A percentile compares a stretch with the other conserved stretches of the same genome.
phyloP scores from a whole-genome alignment of 2,888 invertebrate genomes.

The Scaptomyza polygonia region DNA sequence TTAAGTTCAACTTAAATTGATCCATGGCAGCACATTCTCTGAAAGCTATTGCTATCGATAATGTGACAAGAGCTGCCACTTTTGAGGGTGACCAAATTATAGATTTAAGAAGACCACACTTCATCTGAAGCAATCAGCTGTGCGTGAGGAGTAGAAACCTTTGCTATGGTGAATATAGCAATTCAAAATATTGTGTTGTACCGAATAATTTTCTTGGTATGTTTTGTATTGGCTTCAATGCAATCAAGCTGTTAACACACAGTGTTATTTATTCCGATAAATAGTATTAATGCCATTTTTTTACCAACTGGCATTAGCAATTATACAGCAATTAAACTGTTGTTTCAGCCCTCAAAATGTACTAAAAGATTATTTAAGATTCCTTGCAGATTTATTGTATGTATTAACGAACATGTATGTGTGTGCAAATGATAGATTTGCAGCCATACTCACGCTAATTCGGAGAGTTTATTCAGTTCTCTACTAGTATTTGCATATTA shows the following conservation, averaged over 20 bases:
- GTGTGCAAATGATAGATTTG: neutral
- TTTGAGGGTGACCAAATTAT: neutral
- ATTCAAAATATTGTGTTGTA: slow-evolving; percentile 6
- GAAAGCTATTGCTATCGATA: neutral
- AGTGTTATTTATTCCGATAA: too few species aligned
- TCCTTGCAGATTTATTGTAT: too few species aligned
- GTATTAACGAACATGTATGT: too few species aligned
- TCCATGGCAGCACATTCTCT: slow-evolving; percentile 32
- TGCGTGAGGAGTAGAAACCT: neutral
- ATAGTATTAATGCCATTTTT: too few species aligned
- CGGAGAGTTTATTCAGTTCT: slow-evolving; percentile 14
- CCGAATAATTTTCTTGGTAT: neutral
- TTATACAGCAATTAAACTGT: neutral
- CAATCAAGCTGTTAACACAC: too few species aligned
- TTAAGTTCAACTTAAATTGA: slow-evolving; percentile 48
- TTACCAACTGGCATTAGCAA: neutral
- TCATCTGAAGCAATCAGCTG: neutral
- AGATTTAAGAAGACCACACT: neutral
- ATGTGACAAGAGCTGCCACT: neutral
- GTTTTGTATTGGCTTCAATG: neutral
- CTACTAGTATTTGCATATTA: slow-evolving; percentile 25
- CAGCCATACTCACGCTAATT: slow-evolving; percentile 30
- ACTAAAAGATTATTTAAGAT: too few species aligned
- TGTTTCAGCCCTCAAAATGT: neutral
- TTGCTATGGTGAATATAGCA: neutral